A percentile compares a stretch with the other conserved stretches of the same genome.
phyloP scores from a whole-genome alignment of 2,113 vertebrate species.

The Phyllostomus hastatus region DNA sequence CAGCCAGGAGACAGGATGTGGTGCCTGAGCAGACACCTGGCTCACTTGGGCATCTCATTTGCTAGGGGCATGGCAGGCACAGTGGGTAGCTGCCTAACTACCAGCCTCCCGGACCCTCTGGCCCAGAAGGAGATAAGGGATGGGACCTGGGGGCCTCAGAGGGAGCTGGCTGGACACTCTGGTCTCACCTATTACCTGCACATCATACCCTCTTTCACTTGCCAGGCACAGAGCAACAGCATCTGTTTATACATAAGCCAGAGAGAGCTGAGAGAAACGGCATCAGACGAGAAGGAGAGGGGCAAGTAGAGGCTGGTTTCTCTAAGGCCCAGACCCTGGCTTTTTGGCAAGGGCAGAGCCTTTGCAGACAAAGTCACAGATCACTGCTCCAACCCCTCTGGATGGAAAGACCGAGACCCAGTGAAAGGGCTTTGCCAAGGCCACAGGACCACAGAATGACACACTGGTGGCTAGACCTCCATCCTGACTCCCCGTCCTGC shows the following conservation, averaged over 20 bases:
- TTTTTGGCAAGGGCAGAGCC: not conserved
- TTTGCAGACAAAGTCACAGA: not conserved
- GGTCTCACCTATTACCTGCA: not conserved
- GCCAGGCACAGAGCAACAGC: not conserved
- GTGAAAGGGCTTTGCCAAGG: not conserved
- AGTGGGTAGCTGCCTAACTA: not conserved
- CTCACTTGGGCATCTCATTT: not conserved
- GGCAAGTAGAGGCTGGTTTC: not conserved
- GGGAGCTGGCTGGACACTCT: too few species aligned
- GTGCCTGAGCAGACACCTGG: not conserved
- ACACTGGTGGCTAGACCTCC: accelerated
- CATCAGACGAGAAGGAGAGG: not conserved
- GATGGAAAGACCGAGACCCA: not conserved
- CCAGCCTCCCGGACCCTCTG: not conserved
- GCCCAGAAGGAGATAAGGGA: not conserved
- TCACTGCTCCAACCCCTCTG: not conserved
- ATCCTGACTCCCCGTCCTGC: not conserved
- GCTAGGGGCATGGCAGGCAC: not conserved
- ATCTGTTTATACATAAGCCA: not conserved
- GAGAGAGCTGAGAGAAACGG: not conserved
- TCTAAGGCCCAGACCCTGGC: not conserved
- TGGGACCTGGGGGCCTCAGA: not conserved
- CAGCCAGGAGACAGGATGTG: not conserved
- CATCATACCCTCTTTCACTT: not conserved
- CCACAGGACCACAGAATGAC: not conserved